These are phyloP conservation scores for Danio tinwini DNA, from an alignment of 2,797 vertebrate genomes.

Conservation along the genomic window DNA sequence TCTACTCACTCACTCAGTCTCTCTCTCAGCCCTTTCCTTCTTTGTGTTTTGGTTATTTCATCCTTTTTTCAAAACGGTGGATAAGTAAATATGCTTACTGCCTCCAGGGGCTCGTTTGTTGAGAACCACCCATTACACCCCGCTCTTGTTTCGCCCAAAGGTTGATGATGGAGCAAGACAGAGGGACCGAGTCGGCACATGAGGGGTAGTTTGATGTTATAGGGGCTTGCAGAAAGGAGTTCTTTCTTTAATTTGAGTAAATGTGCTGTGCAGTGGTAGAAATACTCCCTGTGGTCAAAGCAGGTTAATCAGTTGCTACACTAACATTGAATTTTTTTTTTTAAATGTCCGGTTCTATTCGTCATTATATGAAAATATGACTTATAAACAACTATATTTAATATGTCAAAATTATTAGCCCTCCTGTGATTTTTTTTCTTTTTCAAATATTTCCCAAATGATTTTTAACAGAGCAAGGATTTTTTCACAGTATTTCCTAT, in stretches of 20 bases:
- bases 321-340: no score
- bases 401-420: no score
- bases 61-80: constrained; percentile 45
- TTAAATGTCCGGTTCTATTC: no score
- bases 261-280: constrained; percentile 52
- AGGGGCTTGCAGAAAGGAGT: constrained; percentile 18
- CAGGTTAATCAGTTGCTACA: constrained; percentile 49
- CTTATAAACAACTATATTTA: no score
- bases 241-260: constrained; percentile 61
- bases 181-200: not conserved
- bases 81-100: constrained; percentile 38
- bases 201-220: not conserved
- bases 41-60: constrained; percentile 47
- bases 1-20: constrained; percentile 27
- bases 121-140: not conserved
- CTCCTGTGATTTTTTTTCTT: no score
- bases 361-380: no score
- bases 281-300: constrained; percentile 57
- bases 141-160: constrained; percentile 9
- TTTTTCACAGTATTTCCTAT: no score
- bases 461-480: no score
- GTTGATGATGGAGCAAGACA: constrained; percentile 39
- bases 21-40: constrained; percentile 16
- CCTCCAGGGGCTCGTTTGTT: constrained; percentile 32
- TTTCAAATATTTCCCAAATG: no score